Conservation (phyloP, 2,888 invertebrate species). For the Ichneumoninae sp. region DNA sequence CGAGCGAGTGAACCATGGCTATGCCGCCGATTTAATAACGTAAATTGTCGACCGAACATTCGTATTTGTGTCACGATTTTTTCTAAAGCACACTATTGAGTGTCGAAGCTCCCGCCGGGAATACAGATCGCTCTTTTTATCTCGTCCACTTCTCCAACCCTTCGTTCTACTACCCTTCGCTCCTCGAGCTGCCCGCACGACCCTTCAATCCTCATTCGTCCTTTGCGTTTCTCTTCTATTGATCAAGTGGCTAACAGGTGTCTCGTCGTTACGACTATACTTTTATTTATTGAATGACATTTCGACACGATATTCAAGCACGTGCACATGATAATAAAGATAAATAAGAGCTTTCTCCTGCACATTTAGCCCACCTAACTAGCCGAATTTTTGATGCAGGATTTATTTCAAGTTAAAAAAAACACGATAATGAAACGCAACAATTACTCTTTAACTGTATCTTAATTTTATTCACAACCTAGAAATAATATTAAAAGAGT, state of each 20-base stretch:
- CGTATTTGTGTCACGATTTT: slow-evolving; percentile 79
- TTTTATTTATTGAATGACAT: not conserved
- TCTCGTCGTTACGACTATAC: not conserved
- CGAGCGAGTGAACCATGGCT: slow-evolving; percentile 74
- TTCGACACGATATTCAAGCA: not conserved
- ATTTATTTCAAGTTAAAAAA: not conserved
- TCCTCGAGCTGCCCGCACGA: slow-evolving; percentile 32
- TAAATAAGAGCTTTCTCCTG: not conserved
- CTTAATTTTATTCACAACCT: not conserved
- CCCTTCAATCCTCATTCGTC: slow-evolving; percentile 41
- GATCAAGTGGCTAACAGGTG: not conserved
- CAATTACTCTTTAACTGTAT: not conserved
- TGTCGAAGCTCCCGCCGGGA: slow-evolving; percentile 82
- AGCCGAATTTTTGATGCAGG: not conserved
- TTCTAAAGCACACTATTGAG: slow-evolving; percentile 84
- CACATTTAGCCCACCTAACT: not conserved
- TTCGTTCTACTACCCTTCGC: slow-evolving; percentile 34
- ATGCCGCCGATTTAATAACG: slow-evolving; percentile 77
- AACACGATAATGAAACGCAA: no score
- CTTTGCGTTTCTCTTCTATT: slow-evolving; percentile 1
- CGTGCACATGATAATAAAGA: not conserved
- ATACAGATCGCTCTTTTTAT: slow-evolving; percentile 78
- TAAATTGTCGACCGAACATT: slow-evolving; percentile 79
- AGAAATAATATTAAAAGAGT: not conserved
- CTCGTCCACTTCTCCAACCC: slow-evolving; percentile 67